Conservation (phyloP, 2,113 vertebrate species). For the Sinosuthora webbiana region DNA sequence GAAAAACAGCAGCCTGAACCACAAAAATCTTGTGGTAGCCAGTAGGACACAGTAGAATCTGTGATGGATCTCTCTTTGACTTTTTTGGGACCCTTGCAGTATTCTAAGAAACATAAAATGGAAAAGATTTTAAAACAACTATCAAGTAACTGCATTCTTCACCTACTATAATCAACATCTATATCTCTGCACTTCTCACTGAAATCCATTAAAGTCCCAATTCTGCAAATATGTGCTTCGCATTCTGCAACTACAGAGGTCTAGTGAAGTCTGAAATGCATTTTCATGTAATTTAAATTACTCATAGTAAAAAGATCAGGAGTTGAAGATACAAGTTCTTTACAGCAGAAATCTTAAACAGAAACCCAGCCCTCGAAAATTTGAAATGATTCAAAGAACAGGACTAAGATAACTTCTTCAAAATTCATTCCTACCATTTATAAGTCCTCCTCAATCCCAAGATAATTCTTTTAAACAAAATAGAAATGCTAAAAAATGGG, state of each 20-base stretch:
- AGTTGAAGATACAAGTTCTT: background rate
- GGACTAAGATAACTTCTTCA: background rate
- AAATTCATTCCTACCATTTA: background rate
- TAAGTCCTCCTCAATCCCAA: background rate
- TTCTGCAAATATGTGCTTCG: background rate
- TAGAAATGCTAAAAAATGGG: background rate
- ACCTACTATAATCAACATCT: background rate
- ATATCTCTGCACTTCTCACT: background rate
- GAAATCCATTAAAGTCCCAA: background rate
- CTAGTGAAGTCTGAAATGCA: background rate
- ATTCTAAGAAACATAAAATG: background rate
- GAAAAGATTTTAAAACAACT: background rate
- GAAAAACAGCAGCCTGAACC: background rate
- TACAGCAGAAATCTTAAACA: background rate
- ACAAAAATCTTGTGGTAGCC: background rate
- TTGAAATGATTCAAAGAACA: background rate
- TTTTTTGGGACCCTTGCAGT: background rate
- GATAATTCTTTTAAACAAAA: background rate
- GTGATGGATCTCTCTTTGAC: background rate
- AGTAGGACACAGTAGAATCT: background rate
- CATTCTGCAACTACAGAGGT: background rate
- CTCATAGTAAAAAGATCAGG: background rate
- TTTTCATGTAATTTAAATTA: background rate
- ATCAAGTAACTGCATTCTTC: background rate
- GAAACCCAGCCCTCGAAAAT: background rate